phyloP scores from a whole-genome alignment of 1,140 invertebrate species.

The Arion vulgaris region DNA sequence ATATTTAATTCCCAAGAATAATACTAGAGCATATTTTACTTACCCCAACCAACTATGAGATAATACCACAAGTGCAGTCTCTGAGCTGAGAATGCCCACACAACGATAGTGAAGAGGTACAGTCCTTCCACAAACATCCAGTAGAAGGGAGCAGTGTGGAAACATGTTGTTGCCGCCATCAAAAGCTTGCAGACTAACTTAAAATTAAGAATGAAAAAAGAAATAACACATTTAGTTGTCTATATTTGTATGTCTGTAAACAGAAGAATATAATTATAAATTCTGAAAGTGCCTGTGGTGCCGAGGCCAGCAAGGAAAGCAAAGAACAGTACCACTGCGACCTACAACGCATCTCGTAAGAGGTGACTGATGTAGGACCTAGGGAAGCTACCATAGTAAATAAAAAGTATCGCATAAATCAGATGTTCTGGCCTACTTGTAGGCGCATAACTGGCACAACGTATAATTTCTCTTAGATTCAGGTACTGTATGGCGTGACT shows the following conservation, averaged over 20 bases:
- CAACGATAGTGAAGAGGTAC: slow-evolving; percentile 93
- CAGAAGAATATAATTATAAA: background rate
- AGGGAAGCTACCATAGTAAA: too few relatives aligned
- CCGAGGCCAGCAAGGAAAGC: too few relatives aligned
- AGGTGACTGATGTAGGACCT: too few relatives aligned
- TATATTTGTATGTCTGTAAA: background rate
- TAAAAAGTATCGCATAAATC: too few relatives aligned
- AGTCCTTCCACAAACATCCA: slow-evolving; percentile 99
- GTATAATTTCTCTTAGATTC: too few relatives aligned
- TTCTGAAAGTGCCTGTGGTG: background rate
- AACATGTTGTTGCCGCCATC: slow-evolving; percentile 82
- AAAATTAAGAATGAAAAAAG: slow-evolving; percentile 39
- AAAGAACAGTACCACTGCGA: too few relatives aligned
- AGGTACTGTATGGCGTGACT: too few relatives aligned
- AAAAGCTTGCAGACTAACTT: slow-evolving; percentile 76
- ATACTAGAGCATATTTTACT: too few relatives aligned
- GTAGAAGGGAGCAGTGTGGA: slow-evolving; percentile 94
- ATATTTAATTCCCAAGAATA: too few relatives aligned
- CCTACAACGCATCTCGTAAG: too few relatives aligned
- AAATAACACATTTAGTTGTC: background rate
- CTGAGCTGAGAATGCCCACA: slow-evolving; percentile 83
- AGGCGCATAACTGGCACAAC: too few relatives aligned
- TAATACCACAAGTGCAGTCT: slow-evolving; percentile 89
- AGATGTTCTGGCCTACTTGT: too few relatives aligned
- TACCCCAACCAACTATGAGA: slow-evolving; percentile 94